A percentile compares a stretch with the other conserved stretches of the same genome.
These are phyloP conservation scores for Fragariocoptes setiger DNA, from an alignment of 1,140 invertebrate species.

Conservation along the genomic window DNA sequence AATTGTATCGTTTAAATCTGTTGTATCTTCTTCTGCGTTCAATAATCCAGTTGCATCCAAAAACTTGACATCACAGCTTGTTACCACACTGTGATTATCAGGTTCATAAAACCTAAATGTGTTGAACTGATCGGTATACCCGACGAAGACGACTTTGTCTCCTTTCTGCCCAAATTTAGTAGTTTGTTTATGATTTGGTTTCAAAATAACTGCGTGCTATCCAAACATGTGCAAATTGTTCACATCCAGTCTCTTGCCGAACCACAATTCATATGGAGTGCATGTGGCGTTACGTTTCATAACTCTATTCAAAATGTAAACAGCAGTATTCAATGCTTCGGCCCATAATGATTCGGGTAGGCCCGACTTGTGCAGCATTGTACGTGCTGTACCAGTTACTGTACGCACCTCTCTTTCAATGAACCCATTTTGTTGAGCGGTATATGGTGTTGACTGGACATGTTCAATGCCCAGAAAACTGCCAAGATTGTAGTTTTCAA, in stretches of 20 bases:
- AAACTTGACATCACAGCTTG: not conserved
- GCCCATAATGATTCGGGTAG: conserved; percentile 3
- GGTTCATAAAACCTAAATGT: not conserved
- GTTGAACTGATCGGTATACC: not conserved
- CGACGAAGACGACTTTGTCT: not conserved
- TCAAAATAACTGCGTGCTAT: conserved; percentile 6
- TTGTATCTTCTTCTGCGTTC: not conserved
- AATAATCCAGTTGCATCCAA: not conserved
- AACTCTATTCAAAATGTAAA: conserved; percentile 8
- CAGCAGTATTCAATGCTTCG: conserved; percentile 3
- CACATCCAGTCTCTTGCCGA: conserved; percentile 9
- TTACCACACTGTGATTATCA: not conserved
- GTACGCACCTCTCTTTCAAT: conserved; percentile 3
- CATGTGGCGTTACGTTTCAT: not conserved
- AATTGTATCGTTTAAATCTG: not conserved
- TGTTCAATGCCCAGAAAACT: conserved; percentile 1
- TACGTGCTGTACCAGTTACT: not conserved
- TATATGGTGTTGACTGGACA: not conserved
- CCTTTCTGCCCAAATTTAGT: not conserved
- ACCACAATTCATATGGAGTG: conserved; percentile 11
- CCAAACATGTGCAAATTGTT: conserved; percentile 14
- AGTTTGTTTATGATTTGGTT: not conserved
- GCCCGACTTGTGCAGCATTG: conserved; percentile 1
- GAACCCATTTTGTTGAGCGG: not conserved
- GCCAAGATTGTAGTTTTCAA: not conserved